Base-by-base conservation (phyloP, 2,888 invertebrate species). In the Melieria omissa region DNA sequence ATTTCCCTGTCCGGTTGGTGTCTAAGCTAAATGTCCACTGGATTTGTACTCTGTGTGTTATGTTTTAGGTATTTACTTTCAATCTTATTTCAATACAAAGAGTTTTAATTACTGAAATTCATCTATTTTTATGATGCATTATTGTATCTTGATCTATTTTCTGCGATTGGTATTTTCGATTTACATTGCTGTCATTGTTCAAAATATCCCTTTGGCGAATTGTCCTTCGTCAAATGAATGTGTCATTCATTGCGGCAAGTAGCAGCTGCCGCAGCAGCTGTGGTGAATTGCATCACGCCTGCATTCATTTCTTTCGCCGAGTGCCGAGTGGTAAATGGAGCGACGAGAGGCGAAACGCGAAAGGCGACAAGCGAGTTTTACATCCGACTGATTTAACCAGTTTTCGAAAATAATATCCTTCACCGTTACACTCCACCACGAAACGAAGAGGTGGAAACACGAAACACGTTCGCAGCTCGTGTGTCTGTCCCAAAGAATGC, bases 391-490 rank as follows among this genome's bases (percentile, higher is more conserved):
- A 29, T 73, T 66, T 68, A 66, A 67, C 64, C 71, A 61, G 58
- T 62, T 73, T 67, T 69, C 72, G 63, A 65, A 69, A 70, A 57
- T 52, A 29, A n/a, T 67, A 70, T 73, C 60, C 65, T 58, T 57
- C 71, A 68, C 52, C 64, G 73, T 76, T 73, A 74, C 77, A 77
- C 77, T 76, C 76, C 75, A 77, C 75, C 75, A 76, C 75, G 74
- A 74, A 77, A 77, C 74, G 73, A 76, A 76, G 77, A 78, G 78
- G 78, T 78, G 76, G 75, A 74, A 76, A 74, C 77, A 77, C 77
- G 77, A 74, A 74, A 73, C 77, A 76, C 77, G 65, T 70, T 70
- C 70, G 58, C 70, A 47, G 58, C 65, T 69, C 61, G 66, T 63
- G 52, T 68, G 72, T 69, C 65, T 68, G 68, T 72, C 57, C 65